Percentiles rank a stretch among this genome's conserved stretches.
phyloP scores from a whole-genome alignment of 2,888 invertebrate species.

The Notodonta ziczac region DNA sequence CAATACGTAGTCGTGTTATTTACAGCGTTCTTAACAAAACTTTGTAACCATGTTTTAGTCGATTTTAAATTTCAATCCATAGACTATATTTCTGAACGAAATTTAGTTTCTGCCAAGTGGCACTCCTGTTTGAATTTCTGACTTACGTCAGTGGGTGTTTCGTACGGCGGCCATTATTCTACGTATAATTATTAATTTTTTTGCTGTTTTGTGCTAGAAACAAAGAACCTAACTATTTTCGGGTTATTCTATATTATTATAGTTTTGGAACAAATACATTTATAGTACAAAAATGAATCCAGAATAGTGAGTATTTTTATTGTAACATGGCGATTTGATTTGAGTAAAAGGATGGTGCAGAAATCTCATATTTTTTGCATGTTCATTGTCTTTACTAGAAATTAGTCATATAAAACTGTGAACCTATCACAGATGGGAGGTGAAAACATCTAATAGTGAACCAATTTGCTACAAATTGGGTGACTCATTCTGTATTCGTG shows the following conservation, averaged over 20 bases:
- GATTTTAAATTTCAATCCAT: slow-evolving; percentile 16
- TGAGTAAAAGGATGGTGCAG: slow-evolving; percentile 68
- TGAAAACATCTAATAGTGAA: slow-evolving; percentile 20
- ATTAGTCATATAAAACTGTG: slow-evolving; percentile 25
- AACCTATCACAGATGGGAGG: not conserved
- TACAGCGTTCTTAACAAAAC: no score
- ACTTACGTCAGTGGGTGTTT: slow-evolving; percentile 84
- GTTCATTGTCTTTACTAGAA: slow-evolving; percentile 63
- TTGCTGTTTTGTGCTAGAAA: slow-evolving; percentile 76
- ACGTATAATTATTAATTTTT: slow-evolving; percentile 78
- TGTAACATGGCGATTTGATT: slow-evolving; percentile 54
- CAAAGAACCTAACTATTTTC: slow-evolving; percentile 71
- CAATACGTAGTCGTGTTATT: no score
- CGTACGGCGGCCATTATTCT: slow-evolving; percentile 82
- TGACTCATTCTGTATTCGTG: slow-evolving; percentile 77
- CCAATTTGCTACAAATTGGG: slow-evolving; percentile 46
- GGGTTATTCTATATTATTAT: slow-evolving; percentile 57
- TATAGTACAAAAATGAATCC: slow-evolving; percentile 89
- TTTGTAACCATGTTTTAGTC: slow-evolving; percentile 19
- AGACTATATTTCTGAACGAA: slow-evolving; percentile 58
- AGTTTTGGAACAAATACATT: slow-evolving; percentile 66
- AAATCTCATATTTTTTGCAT: slow-evolving; percentile 67
- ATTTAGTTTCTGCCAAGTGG: slow-evolving; percentile 79
- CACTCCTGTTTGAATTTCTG: slow-evolving; percentile 77
- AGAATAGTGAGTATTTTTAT: slow-evolving; percentile 90